Percentiles rank a stretch among this genome's conserved stretches.
Evolutionary conservation across 2,888 invertebrate species (phyloP).

Genomic region (Eristalis pertinax): DNA sequence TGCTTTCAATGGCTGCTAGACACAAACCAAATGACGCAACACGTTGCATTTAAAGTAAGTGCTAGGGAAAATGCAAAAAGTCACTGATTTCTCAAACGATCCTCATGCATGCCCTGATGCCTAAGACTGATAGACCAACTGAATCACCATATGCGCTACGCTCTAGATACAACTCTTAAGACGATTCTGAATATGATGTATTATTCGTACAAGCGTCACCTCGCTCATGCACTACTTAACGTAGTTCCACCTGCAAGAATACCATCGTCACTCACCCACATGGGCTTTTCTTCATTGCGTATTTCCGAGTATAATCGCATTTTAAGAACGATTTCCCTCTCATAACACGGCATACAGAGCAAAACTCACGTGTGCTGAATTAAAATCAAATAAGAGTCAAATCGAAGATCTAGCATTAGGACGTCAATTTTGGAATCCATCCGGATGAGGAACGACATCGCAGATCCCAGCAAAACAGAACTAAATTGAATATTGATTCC

Average conservation of each 20-base stretch:
- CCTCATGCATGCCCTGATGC: too few species aligned
- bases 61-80: too few species aligned
- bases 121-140: too few species aligned
- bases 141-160: too few species aligned
- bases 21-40: too few species aligned
- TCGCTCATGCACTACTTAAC: background rate
- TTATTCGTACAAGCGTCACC: background rate
- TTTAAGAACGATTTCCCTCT: conserved; percentile 16
- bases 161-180: background rate
- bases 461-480: conserved; percentile 33
- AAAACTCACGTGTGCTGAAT: conserved; percentile 52
- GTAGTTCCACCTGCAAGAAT: background rate
- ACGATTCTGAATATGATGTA: background rate
- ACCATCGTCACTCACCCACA: background rate
- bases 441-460: conserved; percentile 42
- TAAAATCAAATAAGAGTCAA: conserved; percentile 63
- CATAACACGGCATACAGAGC: background rate
- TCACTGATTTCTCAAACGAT: too few species aligned
- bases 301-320: conserved; percentile 1
- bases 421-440: conserved; percentile 61
- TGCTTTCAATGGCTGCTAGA: too few species aligned
- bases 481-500: conserved; percentile 70
- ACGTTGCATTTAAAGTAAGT: too few species aligned
- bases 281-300: background rate
- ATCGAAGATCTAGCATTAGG: conserved; percentile 55